Conservation (phyloP, 2,888 invertebrate genomes). For the Epirrhoe alternata region DNA sequence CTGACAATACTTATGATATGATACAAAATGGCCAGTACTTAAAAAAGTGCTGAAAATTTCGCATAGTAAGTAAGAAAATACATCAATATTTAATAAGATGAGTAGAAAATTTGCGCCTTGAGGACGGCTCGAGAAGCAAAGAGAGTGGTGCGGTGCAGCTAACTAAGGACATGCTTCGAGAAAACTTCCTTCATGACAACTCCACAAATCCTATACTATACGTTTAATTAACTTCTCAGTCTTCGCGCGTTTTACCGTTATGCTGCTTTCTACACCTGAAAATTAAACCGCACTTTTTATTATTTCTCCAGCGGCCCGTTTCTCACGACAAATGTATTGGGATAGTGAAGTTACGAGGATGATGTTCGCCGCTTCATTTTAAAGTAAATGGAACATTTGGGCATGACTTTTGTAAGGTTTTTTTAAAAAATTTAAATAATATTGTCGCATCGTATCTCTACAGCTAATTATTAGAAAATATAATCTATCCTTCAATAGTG, state of each 20-base stretch:
- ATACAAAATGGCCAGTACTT: slow-evolving; percentile 10
- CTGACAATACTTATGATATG: slow-evolving; percentile 11
- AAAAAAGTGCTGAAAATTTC: not conserved
- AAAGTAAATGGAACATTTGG: not conserved
- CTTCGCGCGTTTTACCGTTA: slow-evolving; percentile 61
- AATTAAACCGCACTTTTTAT: slow-evolving; percentile 69
- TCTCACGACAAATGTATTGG: not conserved
- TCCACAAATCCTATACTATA: slow-evolving; percentile 12
- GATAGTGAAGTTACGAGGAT: not conserved
- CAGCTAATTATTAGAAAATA: not conserved
- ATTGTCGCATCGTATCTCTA: not conserved
- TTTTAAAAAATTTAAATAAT: not conserved
- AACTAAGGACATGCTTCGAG: not conserved
- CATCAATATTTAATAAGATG: slow-evolving; percentile 3
- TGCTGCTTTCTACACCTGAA: slow-evolving; percentile 75
- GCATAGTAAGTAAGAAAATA: slow-evolving; percentile 16
- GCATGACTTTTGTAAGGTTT: not conserved
- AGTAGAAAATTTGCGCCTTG: slow-evolving; percentile 2
- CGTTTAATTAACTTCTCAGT: slow-evolving; percentile 53
- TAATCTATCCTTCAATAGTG: not conserved
- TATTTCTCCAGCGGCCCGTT: not conserved
- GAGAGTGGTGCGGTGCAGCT: not conserved
- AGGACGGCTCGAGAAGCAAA: slow-evolving; percentile 11
- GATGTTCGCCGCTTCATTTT: not conserved
- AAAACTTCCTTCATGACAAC: slow-evolving; percentile 7